Percentiles rank a stretch among this genome's conserved stretches.
Evolutionary conservation across 2,888 invertebrate species (phyloP).

Genomic region (Nomada ferruginata): DNA sequence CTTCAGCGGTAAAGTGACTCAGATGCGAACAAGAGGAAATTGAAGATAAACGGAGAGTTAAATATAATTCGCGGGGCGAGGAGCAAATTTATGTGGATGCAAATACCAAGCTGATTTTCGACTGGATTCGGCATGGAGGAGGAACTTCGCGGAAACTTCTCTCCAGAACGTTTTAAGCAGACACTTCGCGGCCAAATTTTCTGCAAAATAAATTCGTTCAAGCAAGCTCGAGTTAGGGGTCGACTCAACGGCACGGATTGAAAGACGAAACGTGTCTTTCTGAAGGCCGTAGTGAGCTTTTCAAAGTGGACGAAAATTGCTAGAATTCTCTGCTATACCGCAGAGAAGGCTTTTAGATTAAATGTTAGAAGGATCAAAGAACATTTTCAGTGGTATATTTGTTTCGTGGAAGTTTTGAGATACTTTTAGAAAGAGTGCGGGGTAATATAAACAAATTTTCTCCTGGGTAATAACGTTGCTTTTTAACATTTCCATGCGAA

Average conservation of each 20-base stretch:
- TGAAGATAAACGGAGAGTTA: not conserved
- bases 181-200: slow-evolving; percentile 6
- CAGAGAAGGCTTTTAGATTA: not conserved
- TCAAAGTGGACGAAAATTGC: not conserved
- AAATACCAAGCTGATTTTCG: slow-evolving; percentile 21
- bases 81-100: not conserved
- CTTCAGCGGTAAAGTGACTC: too few relatives aligned
- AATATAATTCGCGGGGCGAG: not conserved
- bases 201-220: slow-evolving; percentile 19
- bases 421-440: too few relatives aligned
- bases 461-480: too few relatives aligned
- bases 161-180: not conserved
- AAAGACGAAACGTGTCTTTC: slow-evolving; percentile 10
- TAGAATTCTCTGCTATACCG: not conserved
- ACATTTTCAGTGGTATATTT: not conserved
- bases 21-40: not conserved
- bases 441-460: too few relatives aligned
- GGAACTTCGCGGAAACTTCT: slow-evolving; percentile 16
- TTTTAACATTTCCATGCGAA: too few relatives aligned
- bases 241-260: not conserved
- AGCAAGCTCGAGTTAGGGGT: not conserved
- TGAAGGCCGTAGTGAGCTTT: not conserved
- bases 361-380: not conserved
- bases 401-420: too few relatives aligned
- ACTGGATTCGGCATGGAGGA: not conserved